phyloP scores from a whole-genome alignment of 2,113 vertebrate species.

The Caretta caretta region DNA sequence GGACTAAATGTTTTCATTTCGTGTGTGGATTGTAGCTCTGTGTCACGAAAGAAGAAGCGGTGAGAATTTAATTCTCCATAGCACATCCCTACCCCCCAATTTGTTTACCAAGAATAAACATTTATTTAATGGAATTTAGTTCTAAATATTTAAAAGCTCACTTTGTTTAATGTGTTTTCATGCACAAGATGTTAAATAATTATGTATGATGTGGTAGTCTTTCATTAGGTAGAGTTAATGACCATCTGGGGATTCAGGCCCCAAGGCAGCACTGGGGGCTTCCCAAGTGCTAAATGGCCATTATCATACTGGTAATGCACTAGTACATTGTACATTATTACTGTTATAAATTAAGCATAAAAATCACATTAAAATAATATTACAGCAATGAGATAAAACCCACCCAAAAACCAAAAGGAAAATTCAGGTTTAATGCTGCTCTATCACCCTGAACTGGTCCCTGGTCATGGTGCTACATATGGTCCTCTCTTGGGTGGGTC shows the following conservation, averaged over 20 bases:
- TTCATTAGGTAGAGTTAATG: constrained; percentile 79
- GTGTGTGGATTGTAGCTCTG: constrained; percentile 20
- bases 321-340: constrained; percentile 73
- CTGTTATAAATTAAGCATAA: constrained; percentile 70
- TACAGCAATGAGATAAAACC: background rate
- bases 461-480: constrained; percentile 21
- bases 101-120: constrained; percentile 79
- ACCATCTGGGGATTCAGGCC: constrained; percentile 79
- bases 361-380: constrained; percentile 63
- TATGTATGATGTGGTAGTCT: constrained; percentile 80
- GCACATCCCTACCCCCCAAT: constrained; percentile 69
- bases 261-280: constrained; percentile 71
- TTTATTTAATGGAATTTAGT: constrained; percentile 80
- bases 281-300: constrained; percentile 74
- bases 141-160: constrained; percentile 81
- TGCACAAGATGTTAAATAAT: constrained; percentile 80
- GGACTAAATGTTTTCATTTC: constrained; percentile 47
- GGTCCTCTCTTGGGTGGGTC: constrained; percentile 4
- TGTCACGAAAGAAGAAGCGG: constrained; percentile 7
- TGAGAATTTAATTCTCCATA: constrained; percentile 77
- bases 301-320: constrained; percentile 75
- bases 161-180: constrained; percentile 82
- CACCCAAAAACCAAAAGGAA: constrained; percentile 26
- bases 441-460: constrained; percentile 66
- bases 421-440: constrained; percentile 67